Evolutionary conservation across 1,140 invertebrate genomes (phyloP).

Genomic region (Anoplophora glabripennis): DNA sequence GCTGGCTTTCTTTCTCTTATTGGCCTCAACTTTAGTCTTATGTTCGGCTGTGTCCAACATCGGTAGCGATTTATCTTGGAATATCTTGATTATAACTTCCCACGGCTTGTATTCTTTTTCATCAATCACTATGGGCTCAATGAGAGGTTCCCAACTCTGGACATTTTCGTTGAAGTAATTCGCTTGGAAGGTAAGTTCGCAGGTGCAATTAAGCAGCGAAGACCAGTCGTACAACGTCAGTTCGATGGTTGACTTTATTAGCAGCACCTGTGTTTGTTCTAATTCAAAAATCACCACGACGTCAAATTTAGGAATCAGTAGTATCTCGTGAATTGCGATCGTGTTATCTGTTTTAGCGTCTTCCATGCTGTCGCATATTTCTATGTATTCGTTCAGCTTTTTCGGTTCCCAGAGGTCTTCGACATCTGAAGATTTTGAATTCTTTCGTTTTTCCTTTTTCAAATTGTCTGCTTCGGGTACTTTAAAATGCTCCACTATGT

Average conservation of each 20-base stretch:
- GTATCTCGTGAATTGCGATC: conserved; percentile 29
- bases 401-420: conserved; percentile 75
- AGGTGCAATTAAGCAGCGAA: conserved; percentile 55
- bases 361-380: conserved; percentile 1
- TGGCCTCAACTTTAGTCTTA: conserved; percentile 22
- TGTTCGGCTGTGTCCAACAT: conserved; percentile 37
- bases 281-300: conserved; percentile 42
- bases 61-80: conserved; percentile 50
- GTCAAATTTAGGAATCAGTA: conserved; percentile 44
- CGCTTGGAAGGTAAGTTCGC: conserved; percentile 63
- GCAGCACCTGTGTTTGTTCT: conserved; percentile 41
- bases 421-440: conserved; percentile 43
- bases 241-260: conserved; percentile 57
- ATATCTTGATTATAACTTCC: conserved; percentile 69
- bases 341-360: conserved; percentile 16
- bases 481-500: conserved; percentile 55
- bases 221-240: conserved; percentile 65
- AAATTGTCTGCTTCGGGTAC: conserved; percentile 53
- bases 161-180: conserved; percentile 73
- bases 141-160: conserved; percentile 74
- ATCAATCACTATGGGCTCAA: conserved; percentile 68
- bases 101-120: conserved; percentile 70
- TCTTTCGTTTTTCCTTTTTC: conserved; percentile 18
- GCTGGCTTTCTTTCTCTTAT: conserved; percentile 27
- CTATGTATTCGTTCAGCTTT: conserved; percentile 50